Percentiles rank a stretch among this genome's conserved stretches.
Conservation (phyloP, 2,888 invertebrate genomes). For the Philonicus albiceps region DNA sequence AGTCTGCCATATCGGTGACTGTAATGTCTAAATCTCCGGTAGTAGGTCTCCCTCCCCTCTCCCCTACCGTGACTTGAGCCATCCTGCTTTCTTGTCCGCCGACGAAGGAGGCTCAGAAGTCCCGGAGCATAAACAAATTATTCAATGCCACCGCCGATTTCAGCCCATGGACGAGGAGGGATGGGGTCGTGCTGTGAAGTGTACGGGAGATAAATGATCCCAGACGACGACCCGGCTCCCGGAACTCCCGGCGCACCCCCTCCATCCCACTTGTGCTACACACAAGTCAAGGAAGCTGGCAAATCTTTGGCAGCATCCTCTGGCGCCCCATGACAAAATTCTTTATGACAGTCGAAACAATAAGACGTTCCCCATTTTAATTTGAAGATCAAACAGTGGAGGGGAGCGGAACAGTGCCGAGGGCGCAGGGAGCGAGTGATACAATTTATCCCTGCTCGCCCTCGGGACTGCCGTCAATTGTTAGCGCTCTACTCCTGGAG, state of each 20-base stretch:
- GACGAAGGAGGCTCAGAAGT: neutral
- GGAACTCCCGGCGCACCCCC: too few species aligned
- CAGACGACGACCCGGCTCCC: slow-evolving; percentile 30
- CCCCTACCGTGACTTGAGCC: too few species aligned
- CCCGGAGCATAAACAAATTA: slow-evolving; percentile 48
- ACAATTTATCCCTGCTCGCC: neutral
- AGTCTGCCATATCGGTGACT: slow-evolving; percentile 47
- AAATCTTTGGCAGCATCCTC: neutral
- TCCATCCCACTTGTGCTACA: neutral
- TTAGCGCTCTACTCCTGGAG: neutral
- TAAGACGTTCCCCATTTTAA: slow-evolving; percentile 48
- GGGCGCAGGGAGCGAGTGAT: slow-evolving; percentile 2
- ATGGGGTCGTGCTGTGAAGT: neutral
- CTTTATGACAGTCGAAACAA: slow-evolving; percentile 49
- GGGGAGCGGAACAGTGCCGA: neutral
- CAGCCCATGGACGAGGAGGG: neutral
- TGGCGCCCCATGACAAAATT: slow-evolving; percentile 36
- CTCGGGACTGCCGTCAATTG: slow-evolving; percentile 23
- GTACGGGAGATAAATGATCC: slow-evolving; percentile 46
- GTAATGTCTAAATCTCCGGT: slow-evolving; percentile 47
- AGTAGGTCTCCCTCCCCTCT: neutral
- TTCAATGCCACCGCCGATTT: slow-evolving; percentile 48
- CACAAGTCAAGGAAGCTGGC: slow-evolving; percentile 1
- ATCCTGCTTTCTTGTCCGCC: neutral
- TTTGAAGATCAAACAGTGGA: slow-evolving; percentile 49